phyloP scores from a whole-genome alignment of 2,888 invertebrate species.

The Lithophane socia region DNA sequence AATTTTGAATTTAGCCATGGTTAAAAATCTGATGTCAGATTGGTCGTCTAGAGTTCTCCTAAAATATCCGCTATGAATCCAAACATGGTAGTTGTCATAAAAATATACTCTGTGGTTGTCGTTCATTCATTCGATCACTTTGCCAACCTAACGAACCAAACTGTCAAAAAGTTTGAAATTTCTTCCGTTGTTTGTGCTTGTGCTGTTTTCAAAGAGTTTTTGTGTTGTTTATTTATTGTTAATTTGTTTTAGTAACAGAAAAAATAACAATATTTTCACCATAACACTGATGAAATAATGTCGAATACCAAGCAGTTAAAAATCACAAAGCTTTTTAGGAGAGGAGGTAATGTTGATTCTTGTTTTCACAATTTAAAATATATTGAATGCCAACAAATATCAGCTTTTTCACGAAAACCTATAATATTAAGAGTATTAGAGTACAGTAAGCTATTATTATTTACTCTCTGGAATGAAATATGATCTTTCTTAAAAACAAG shows the following conservation, averaged over 20 bases:
- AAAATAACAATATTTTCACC: neutral
- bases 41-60: neutral
- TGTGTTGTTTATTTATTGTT: neutral
- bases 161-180: constrained; percentile 33
- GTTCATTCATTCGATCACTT: neutral
- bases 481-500: neutral
- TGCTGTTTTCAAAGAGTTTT: too few relatives aligned
- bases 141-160: constrained; percentile 21
- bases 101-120: too few relatives aligned
- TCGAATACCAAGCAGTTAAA: constrained; percentile 78
- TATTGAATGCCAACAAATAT: neutral
- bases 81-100: neutral
- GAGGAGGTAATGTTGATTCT: constrained; percentile 68
- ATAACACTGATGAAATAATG: constrained; percentile 61
- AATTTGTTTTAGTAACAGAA: neutral
- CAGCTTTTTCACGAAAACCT: neutral
- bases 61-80: neutral
- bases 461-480: neutral
- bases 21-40: neutral
- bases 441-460: neutral
- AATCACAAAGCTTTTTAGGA: constrained; percentile 81
- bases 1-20: too few relatives aligned
- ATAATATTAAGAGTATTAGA: too few relatives aligned
- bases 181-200: constrained; percentile 28
- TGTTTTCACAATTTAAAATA: neutral